Base-by-base conservation (phyloP, 2,797 vertebrate genomes). In the Morelia viridis region DNA sequence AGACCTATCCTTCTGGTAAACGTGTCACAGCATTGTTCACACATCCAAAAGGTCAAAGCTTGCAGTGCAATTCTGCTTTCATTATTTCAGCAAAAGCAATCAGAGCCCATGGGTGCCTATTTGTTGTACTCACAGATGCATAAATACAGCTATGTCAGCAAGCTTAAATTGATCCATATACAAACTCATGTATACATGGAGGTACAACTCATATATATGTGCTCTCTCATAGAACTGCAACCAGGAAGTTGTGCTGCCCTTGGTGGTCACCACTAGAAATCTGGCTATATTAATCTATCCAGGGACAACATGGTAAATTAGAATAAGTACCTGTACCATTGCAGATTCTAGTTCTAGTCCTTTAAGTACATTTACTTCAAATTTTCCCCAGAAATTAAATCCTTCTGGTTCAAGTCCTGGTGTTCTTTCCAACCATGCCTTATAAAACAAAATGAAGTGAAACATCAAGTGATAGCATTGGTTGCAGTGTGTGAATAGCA, bases 391-490 rank as follows among this genome's bases (percentile, higher is more conserved):
- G 97, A 99, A 99, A 97, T 99, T 98, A 97, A 99, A 99, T 93
- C 98, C 98, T 92, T 98, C 97, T 64, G 93, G 97, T 19, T 99
- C 98, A 35, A 99, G 97, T 86, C 99, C 99, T 0, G 99, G 99
- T 90, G 99, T 99, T 97, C 99, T 98, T 97, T 99, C 99, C 95
- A 99, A 98, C 99, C 99, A 99, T 96, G 98, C 98, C 99, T 99
- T 94, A 93, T 96, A 92, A 88, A 92, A 84, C 10, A 87, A 58
- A 83, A 92, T 28, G 10, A 4, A 87, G 76, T 31, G 41, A 41
- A 87, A 17, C 3, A 10, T n/a, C 64, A 61, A 24, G 6, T 89
- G 6, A 71, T 56, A 12, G 53, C 28, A 28, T 22, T 41, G 24
- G 12, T 85, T 71, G n/a, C 17, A 41, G 65, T 5, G 19, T 91